A percentile compares a stretch with the other conserved stretches of the same genome.
These are phyloP conservation scores for Masticophis lateralis DNA, from an alignment of 2,797 vertebrate species.

Conservation along the genomic window DNA sequence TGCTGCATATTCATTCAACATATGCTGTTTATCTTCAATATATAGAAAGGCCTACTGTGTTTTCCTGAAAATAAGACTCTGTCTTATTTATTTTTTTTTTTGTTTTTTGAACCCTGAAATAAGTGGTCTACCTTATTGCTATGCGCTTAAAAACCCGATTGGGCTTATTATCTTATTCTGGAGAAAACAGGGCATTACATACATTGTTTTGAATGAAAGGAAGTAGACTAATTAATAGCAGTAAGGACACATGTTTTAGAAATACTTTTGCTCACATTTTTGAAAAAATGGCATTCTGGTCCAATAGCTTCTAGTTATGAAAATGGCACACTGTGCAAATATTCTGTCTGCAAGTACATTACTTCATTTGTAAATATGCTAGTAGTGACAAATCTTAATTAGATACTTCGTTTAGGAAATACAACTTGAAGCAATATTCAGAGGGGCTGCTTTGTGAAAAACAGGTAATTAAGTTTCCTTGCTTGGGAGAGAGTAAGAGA, in stretches of 20 bases:
- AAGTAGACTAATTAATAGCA: not conserved
- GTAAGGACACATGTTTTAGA: not conserved
- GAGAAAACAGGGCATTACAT: not conserved
- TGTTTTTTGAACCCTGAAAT: too few relatives aligned
- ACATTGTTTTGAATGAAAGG: not conserved
- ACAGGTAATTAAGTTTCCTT: not conserved
- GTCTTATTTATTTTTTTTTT: too few relatives aligned
- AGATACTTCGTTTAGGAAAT: constrained; percentile 2
- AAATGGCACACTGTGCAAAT: not conserved
- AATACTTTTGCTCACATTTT: not conserved
- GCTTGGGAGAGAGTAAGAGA: not conserved
- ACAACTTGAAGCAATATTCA: not conserved
- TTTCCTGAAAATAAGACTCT: too few relatives aligned
- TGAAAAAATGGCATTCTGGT: not conserved
- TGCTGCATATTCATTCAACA: not conserved
- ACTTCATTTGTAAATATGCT: not conserved
- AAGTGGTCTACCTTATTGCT: too few relatives aligned
- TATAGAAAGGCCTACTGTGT: too few relatives aligned
- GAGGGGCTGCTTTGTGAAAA: not conserved
- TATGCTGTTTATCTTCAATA: not conserved
- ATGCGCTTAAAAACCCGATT: too few relatives aligned
- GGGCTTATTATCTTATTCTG: too few relatives aligned
- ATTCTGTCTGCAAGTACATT: not conserved
- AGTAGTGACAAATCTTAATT: not conserved
- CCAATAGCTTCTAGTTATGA: not conserved